These are phyloP conservation scores for Colius striatus DNA, from an alignment of 2,113 vertebrate genomes.

Conservation along the genomic window DNA sequence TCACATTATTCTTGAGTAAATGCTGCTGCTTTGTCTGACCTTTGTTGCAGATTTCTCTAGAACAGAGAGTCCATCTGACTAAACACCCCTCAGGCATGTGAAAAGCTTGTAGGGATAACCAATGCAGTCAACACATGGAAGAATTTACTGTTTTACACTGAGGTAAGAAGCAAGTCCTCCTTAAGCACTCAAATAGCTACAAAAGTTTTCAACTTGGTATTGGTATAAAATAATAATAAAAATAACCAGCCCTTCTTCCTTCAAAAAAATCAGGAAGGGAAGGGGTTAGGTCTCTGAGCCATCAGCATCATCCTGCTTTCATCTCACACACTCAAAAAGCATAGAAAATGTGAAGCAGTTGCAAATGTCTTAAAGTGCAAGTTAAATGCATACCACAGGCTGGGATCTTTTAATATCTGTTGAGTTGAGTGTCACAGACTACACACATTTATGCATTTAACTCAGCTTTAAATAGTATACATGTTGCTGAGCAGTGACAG, in stretches of 20 bases:
- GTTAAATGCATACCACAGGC: slow-evolving; percentile 21
- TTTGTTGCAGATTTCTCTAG: neutral
- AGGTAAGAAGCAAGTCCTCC: slow-evolving; percentile 46
- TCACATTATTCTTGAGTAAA: neutral
- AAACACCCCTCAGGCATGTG: neutral
- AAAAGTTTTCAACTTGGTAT: slow-evolving; percentile 53
- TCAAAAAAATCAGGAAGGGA: neutral
- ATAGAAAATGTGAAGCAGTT: slow-evolving; percentile 24
- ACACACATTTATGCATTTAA: slow-evolving; percentile 35
- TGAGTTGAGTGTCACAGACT: slow-evolving; percentile 18
- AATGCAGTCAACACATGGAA: slow-evolving; percentile 15
- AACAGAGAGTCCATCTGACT: neutral
- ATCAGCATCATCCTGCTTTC: neutral
- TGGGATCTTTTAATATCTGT: slow-evolving; percentile 32
- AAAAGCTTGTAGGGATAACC: slow-evolving; percentile 14
- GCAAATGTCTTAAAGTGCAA: slow-evolving; percentile 19
- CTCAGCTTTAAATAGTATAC: neutral
- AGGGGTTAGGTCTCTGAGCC: neutral
- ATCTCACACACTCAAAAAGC: slow-evolving; percentile 9
- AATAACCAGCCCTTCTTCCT: neutral
- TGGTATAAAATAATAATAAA: slow-evolving; percentile 39
- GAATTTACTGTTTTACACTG: slow-evolving; percentile 32
- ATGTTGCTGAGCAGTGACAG: neutral
- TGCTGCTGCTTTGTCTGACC: slow-evolving; percentile 15
- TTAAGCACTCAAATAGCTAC: slow-evolving; percentile 52